phyloP scores from a whole-genome alignment of 2,888 invertebrate genomes.

The Nomada ferruginata region DNA sequence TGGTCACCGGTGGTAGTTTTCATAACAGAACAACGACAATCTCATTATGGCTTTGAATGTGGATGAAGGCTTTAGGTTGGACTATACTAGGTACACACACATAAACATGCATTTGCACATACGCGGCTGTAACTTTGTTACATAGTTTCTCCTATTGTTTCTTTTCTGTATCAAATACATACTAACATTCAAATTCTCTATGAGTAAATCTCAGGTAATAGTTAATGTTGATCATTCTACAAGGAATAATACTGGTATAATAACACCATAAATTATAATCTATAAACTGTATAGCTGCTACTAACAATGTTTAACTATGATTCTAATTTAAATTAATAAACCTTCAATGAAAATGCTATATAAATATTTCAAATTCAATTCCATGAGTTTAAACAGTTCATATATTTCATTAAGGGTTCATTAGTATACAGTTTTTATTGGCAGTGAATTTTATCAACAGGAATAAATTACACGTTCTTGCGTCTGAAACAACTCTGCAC shows the following conservation, averaged over 20 bases:
- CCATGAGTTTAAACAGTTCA: background rate
- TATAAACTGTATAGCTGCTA: slow-evolving; percentile 7
- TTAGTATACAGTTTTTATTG: slow-evolving; percentile 28
- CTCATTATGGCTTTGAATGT: slow-evolving; percentile 60
- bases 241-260: background rate
- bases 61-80: slow-evolving; percentile 61
- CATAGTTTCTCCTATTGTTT: slow-evolving; percentile 3
- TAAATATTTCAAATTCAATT: background rate
- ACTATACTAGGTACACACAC: slow-evolving; percentile 57
- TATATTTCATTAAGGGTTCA: slow-evolving; percentile 3
- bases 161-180: background rate
- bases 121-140: slow-evolving; percentile 22
- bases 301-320: background rate
- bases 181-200: slow-evolving; percentile 18
- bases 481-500: slow-evolving; percentile 93
- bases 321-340: slow-evolving; percentile 5
- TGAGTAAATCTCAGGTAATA: background rate
- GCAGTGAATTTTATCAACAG: slow-evolving; percentile 78
- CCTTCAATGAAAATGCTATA: background rate
- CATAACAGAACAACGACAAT: slow-evolving; percentile 51
- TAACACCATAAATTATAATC: slow-evolving; percentile 10
- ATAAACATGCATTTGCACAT: slow-evolving; percentile 44
- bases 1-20: slow-evolving; percentile 62
- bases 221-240: background rate
- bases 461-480: slow-evolving; percentile 93